Conservation (phyloP, 2,797 vertebrate species). For the Myotis planiceps region DNA sequence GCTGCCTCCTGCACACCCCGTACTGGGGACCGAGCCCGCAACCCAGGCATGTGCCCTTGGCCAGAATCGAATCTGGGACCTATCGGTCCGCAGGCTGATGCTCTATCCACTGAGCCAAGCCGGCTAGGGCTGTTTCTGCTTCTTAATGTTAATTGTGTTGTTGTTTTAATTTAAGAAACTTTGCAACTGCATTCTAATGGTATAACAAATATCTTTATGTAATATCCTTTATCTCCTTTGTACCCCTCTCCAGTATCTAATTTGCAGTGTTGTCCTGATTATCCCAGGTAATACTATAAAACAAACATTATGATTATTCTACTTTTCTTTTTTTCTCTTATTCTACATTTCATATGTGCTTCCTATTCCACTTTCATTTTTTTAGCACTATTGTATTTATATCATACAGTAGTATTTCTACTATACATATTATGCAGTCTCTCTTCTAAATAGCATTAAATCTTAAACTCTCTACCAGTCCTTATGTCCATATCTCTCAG, state of each 20-base stretch:
- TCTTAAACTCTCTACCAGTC: background rate
- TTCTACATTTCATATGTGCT: background rate
- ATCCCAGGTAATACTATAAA: background rate
- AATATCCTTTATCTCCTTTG: background rate
- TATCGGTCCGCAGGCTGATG: no score
- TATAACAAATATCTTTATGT: background rate
- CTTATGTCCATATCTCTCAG: background rate
- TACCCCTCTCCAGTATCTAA: background rate
- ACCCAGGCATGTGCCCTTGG: no score
- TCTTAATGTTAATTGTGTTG: background rate
- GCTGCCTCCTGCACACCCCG: no score
- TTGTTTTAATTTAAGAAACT: background rate
- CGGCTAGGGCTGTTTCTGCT: background rate
- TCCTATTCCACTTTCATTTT: background rate
- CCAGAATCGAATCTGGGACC: no score
- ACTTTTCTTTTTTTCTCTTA: background rate
- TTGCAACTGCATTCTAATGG: background rate
- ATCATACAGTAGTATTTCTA: fast-evolving
- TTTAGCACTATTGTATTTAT: background rate
- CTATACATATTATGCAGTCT: background rate
- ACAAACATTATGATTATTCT: background rate
- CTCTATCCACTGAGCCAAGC: no score
- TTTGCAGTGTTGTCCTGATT: background rate
- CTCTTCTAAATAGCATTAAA: background rate
- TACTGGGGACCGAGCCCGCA: no score